These are phyloP conservation scores for Catagonus wagneri DNA, from an alignment of 2,113 vertebrate species.

Conservation along the genomic window DNA sequence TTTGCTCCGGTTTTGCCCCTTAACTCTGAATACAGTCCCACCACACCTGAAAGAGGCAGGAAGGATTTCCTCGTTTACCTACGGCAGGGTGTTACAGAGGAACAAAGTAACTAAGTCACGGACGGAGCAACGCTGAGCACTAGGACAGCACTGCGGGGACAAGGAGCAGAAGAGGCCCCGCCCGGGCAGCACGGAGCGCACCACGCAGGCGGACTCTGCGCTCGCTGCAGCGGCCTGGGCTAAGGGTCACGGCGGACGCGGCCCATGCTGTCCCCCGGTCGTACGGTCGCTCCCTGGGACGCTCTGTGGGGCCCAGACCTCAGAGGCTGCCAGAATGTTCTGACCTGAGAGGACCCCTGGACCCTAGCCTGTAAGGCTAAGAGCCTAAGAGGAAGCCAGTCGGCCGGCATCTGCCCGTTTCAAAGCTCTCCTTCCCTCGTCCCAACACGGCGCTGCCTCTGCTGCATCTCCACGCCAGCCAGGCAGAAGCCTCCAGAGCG, in stretches of 20 bases:
- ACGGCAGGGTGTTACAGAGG: neutral
- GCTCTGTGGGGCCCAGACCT: neutral
- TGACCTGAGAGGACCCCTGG: neutral
- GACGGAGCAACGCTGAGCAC: neutral
- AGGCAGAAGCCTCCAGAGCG: neutral
- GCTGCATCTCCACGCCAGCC: neutral
- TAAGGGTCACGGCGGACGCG: neutral
- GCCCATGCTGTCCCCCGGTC: neutral
- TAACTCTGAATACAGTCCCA: neutral
- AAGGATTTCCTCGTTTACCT: neutral
- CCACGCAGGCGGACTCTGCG: neutral
- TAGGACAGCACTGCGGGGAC: neutral
- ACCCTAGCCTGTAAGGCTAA: neutral
- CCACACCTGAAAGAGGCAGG: neutral
- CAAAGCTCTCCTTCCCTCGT: neutral
- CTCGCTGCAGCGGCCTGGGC: neutral
- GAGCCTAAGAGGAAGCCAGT: neutral
- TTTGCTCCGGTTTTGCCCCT: neutral
- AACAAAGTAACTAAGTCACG: neutral
- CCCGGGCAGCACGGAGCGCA: neutral
- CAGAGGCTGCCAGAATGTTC: neutral
- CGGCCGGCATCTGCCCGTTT: neutral
- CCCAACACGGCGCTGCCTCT: rapidly evolving
- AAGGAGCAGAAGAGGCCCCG: neutral
- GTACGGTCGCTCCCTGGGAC: neutral